phyloP scores from a whole-genome alignment of 2,888 invertebrate species.

The Ceriagrion tenellum region DNA sequence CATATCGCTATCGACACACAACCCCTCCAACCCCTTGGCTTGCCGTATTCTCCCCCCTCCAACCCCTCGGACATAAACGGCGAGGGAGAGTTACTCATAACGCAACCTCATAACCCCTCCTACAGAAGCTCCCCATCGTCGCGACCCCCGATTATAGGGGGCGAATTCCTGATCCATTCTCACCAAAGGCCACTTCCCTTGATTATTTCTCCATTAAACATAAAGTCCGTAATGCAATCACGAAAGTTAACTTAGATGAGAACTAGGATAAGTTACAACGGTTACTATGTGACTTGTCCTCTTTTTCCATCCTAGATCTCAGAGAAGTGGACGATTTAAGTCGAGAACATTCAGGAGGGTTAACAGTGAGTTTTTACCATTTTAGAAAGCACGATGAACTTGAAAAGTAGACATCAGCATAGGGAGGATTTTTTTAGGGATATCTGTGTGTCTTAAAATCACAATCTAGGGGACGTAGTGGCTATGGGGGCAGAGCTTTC shows the following conservation, averaged over 20 bases:
- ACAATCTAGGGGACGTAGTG: too few species aligned
- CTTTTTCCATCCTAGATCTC: not conserved
- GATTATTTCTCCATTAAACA: not conserved
- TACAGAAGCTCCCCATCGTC: not conserved
- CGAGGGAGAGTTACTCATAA: not conserved
- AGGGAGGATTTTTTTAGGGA: too few species aligned
- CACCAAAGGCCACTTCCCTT: not conserved
- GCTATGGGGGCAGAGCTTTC: too few species aligned
- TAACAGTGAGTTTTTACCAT: too few species aligned
- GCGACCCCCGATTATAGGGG: not conserved
- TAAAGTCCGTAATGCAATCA: not conserved
- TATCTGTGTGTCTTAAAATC: too few species aligned
- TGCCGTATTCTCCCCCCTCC: not conserved
- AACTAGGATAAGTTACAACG: not conserved
- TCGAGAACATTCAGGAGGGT: too few species aligned
- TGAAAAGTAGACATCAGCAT: too few species aligned
- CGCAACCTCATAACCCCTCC: not conserved
- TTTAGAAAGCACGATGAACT: too few species aligned
- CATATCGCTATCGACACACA: not conserved
- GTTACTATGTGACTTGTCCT: not conserved
- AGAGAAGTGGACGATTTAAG: too few species aligned
- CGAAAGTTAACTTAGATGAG: not conserved
- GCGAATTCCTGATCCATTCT: not conserved
- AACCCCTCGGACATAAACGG: not conserved
- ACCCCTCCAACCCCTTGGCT: not conserved